phyloP scores from a whole-genome alignment of 2,888 invertebrate genomes.

The Scaptomyza flava region DNA sequence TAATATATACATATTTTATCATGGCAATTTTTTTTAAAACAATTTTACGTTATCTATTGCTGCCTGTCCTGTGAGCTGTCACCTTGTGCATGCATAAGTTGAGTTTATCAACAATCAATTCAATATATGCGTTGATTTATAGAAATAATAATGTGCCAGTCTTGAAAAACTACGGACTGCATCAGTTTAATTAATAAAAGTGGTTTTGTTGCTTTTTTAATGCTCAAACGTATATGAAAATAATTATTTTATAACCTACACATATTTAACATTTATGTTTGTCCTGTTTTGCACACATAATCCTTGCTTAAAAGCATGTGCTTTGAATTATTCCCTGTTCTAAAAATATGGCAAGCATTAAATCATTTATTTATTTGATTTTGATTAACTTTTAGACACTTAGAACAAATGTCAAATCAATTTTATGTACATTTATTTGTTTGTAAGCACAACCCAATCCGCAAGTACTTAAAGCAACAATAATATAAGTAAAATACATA shows the following conservation, averaged over 20 bases:
- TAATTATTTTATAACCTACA: too few relatives aligned
- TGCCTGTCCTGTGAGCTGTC: slow-evolving; percentile 14
- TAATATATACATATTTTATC: background rate
- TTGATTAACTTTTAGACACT: slow-evolving; percentile 1
- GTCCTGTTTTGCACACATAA: slow-evolving; percentile 2
- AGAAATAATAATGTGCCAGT: background rate
- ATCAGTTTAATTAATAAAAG: too few relatives aligned
- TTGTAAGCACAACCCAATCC: background rate
- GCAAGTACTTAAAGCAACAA: slow-evolving; percentile 5
- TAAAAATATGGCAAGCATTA: slow-evolving; percentile 1
- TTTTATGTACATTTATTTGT: background rate
- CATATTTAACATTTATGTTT: background rate
- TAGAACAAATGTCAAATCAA: slow-evolving; percentile 5
- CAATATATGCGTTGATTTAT: background rate
- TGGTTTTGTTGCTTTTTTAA: too few relatives aligned
- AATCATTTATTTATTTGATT: slow-evolving; percentile 8
- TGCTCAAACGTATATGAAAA: background rate
- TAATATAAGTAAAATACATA: background rate
- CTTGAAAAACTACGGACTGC: background rate
- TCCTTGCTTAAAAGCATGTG: slow-evolving; percentile 17
- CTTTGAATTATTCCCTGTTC: slow-evolving; percentile 13
- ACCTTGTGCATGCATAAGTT: slow-evolving; percentile 28
- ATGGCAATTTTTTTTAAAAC: background rate
- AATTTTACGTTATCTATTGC: slow-evolving; percentile 34
- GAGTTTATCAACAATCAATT: slow-evolving; percentile 5